Evolutionary conservation across 1,140 invertebrate genomes (phyloP).

Genomic region (Venturia canescens): DNA sequence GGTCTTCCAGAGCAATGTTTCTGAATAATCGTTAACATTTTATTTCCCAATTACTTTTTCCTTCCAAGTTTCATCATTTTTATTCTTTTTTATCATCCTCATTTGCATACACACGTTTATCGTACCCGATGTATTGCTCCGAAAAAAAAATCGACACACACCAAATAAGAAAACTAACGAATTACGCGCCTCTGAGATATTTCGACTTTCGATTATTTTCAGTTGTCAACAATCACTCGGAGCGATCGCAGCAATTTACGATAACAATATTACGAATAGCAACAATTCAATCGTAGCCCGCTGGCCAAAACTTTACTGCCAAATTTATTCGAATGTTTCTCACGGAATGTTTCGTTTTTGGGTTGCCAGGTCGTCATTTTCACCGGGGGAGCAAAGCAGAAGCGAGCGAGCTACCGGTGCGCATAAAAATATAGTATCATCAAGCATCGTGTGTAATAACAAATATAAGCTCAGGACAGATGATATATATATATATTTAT

Average conservation of each 20-base stretch:
- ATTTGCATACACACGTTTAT: neutral
- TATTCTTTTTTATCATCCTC: neutral
- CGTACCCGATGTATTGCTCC: neutral
- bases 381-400: slow-evolving; percentile 59
- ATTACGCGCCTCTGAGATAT: slow-evolving; percentile 37
- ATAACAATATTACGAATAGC: slow-evolving; percentile 77
- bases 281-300: slow-evolving; percentile 74
- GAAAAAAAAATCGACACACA: neutral
- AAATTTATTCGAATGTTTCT: slow-evolving; percentile 14
- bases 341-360: slow-evolving; percentile 22
- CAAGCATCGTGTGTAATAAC: slow-evolving; percentile 76
- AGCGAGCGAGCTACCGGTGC: slow-evolving; percentile 67
- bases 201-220: slow-evolving; percentile 28
- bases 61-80: neutral
- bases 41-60: neutral
- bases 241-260: slow-evolving; percentile 73
- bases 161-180: neutral
- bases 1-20: neutral
- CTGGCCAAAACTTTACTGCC: slow-evolving; percentile 64
- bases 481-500: slow-evolving; percentile 44
- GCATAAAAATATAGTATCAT: slow-evolving; percentile 77
- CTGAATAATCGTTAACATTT: neutral
- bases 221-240: slow-evolving; percentile 59
- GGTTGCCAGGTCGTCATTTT: slow-evolving; percentile 16
- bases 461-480: slow-evolving; percentile 76